phyloP scores from a whole-genome alignment of 2,113 vertebrate genomes.

The Myiozetetes cayanensis region DNA sequence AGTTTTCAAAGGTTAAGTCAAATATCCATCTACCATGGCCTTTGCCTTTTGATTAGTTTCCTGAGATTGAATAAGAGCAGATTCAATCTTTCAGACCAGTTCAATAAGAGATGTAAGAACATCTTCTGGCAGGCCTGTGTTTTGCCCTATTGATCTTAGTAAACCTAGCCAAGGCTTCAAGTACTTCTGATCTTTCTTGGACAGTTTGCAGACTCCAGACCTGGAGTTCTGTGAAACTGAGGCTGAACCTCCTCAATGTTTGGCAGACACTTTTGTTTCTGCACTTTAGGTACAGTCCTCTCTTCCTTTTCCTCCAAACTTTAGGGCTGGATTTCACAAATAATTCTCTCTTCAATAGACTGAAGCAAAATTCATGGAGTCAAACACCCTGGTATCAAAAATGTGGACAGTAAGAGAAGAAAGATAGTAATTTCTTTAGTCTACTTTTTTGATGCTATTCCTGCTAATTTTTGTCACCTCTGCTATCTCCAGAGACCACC shows the following conservation, averaged over 20 bases:
- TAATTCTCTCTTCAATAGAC: background rate
- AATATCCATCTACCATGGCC: background rate
- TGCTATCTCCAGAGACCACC: background rate
- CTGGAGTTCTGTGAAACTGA: background rate
- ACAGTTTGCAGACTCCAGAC: background rate
- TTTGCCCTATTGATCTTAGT: background rate
- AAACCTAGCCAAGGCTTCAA: background rate
- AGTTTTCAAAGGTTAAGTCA: background rate
- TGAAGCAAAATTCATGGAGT: background rate
- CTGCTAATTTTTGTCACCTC: background rate
- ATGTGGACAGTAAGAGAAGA: fast-evolving
- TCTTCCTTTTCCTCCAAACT: background rate
- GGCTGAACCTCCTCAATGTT: background rate
- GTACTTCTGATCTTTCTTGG: background rate
- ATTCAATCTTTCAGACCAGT: background rate
- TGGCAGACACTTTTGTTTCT: background rate
- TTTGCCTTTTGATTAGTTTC: background rate
- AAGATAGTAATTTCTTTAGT: background rate
- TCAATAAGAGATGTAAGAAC: background rate
- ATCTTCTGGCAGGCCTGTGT: background rate
- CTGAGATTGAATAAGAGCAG: background rate
- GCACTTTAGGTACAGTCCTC: background rate
- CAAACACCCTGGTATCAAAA: background rate
- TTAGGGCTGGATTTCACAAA: background rate
- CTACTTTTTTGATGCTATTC: background rate